Base-by-base conservation (phyloP, 2,113 vertebrate genomes). In the Zapornia atra region DNA sequence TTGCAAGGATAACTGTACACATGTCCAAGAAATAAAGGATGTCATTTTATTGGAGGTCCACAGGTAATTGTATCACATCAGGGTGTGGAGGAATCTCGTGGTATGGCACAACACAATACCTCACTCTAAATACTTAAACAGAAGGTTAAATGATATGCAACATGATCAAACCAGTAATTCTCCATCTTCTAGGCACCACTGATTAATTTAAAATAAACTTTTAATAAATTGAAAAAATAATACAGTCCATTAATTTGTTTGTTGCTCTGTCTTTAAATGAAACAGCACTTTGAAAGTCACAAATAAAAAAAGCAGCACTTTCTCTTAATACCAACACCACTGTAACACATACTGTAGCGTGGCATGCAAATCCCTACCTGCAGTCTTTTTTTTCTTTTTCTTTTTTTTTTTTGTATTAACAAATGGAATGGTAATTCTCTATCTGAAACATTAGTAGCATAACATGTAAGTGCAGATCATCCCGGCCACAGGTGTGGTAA, bases 11-110 rank as follows among this genome's bases (percentile, higher is more conserved):
- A 92, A 97, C 76, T 60, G 54, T 70, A 97, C 92, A 69, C 93
- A n/a, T 94, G 82, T 88, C 81, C 77, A 88, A 24, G 50, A 87
- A 89, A 96, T 92, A 95, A 94, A 98, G 95, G 97, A 96, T 72
- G 94, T 93, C 91, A 98, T 98, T 99, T 99, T 99, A 99, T 99
- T 99, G 97, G 98, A 98, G 98, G 98, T 98, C 98, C 98, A 98
- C 96, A 98, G 98, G 98, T 98, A 98, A 98, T 91, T 94, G 97
- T 98, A 96, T 97, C 97, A 98, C 98, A 98, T 97, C 92, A 82
- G 88, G 86, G 94, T 97, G 97, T 92, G 93, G 93, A 96, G 98
- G 98, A 97, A 97, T 96, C 69, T 76, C 4, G 92, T 96, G 96
- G 94, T 66, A 98, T 96, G 96, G 97, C 97, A 98, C 98, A 98